Evolutionary conservation across 2,113 vertebrate genomes (phyloP).

Genomic region (Tragulus kanchil): DNA sequence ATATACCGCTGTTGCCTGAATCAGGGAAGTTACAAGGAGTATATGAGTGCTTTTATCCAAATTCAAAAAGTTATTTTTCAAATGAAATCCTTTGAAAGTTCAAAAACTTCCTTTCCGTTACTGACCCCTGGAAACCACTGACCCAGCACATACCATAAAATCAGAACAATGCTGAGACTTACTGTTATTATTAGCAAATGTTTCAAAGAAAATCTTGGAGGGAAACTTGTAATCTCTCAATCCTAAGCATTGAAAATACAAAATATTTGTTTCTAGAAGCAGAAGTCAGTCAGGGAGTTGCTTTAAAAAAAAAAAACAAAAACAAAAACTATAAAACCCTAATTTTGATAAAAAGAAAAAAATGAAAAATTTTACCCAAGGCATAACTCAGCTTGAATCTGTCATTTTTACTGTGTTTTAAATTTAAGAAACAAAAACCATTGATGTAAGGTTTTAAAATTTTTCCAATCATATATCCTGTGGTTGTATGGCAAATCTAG

Average conservation of each 20-base stretch:
- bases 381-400: constrained; percentile 28
- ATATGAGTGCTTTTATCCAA: constrained; percentile 63
- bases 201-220: constrained; percentile 70
- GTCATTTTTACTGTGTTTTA: constrained; percentile 29
- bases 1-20: neutral
- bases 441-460: neutral
- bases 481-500: neutral
- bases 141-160: constrained; percentile 79
- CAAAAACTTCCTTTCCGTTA: constrained; percentile 78
- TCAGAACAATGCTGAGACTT: constrained; percentile 70
- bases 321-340: neutral
- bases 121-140: constrained; percentile 77
- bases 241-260: constrained; percentile 47
- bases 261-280: constrained; percentile 41
- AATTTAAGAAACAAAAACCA: neutral
- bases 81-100: constrained; percentile 79
- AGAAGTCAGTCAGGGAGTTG: neutral
- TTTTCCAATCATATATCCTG: neutral
- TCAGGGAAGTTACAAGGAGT: constrained; percentile 40
- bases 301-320: neutral
- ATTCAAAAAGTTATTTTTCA: constrained; percentile 79
- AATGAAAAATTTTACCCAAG: neutral
- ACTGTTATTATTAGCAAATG: constrained; percentile 78
- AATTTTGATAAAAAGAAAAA: constrained; percentile 23
- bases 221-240: constrained; percentile 33